Percentiles rank a stretch among this genome's conserved stretches.
Evolutionary conservation across 2,797 vertebrate species (phyloP).

Genomic region (Moxostoma hubbsi): DNA sequence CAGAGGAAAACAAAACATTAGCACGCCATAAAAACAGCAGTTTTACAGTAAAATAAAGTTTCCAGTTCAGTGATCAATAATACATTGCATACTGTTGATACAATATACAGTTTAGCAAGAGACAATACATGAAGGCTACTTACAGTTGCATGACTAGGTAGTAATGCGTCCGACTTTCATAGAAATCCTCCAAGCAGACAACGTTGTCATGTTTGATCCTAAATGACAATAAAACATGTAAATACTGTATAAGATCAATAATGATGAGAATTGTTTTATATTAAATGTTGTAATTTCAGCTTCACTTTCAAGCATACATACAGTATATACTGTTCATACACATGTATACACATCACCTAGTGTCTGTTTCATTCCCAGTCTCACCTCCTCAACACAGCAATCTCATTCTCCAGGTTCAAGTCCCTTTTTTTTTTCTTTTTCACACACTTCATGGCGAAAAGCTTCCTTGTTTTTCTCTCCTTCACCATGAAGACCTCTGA

Average conservation of each 20-base stretch:
- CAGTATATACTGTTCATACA: no score
- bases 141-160: conserved; percentile 98
- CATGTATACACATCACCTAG: no score
- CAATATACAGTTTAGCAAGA: background rate
- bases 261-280: no score
- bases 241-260: background rate
- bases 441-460: conserved; percentile 94
- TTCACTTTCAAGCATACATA: no score
- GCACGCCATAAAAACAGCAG: background rate
- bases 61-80: background rate
- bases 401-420: conserved; percentile 93
- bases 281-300: no score
- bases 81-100: no score
- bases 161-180: conserved; percentile 92
- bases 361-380: conserved; percentile 12
- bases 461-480: conserved; percentile 89
- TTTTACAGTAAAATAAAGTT: background rate
- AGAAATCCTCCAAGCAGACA: conserved; percentile 92
- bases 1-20: background rate
- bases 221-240: conserved; percentile 31
- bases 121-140: conserved; percentile 68
- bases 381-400: conserved; percentile 91
- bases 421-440: conserved; percentile 91
- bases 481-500: conserved; percentile 96
- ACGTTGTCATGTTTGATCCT: conserved; percentile 98